Evolutionary conservation across 2,888 invertebrate species (phyloP).

Genomic region (Autographa gamma): DNA sequence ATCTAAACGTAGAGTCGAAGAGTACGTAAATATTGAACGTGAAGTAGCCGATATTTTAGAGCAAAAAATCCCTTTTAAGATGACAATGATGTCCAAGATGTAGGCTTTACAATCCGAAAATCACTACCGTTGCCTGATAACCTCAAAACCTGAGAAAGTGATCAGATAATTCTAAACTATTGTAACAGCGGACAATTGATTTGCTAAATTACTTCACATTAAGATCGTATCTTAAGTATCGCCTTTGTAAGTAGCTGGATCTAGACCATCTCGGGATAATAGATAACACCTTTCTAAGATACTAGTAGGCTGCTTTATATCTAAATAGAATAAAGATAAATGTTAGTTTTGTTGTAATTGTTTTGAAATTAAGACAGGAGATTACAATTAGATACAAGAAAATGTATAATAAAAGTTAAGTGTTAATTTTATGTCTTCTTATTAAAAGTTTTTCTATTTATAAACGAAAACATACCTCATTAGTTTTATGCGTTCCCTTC

Average conservation of each 20-base stretch:
- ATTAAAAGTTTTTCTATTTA: no score
- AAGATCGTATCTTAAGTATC: conserved; percentile 46
- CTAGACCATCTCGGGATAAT: conserved; percentile 22
- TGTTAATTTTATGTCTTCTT: no score
- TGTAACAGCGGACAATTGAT: conserved; percentile 53
- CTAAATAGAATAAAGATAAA: neutral
- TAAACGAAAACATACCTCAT: no score
- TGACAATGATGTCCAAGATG: no score
- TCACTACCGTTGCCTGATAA: conserved; percentile 11
- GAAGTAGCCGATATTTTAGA: no score
- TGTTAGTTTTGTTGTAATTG: neutral
- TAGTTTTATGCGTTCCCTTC: no score
- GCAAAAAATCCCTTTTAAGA: no score
- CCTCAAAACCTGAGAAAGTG: conserved; percentile 29
- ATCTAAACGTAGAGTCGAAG: no score
- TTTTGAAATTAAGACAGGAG: neutral
- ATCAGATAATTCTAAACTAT: conserved; percentile 41
- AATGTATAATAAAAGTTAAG: no score
- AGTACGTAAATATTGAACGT: no score
- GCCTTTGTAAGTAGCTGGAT: conserved; percentile 18
- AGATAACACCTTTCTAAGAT: conserved; percentile 10
- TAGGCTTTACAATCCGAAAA: conserved; percentile 8
- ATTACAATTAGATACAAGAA: no score
- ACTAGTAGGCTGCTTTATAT: neutral
- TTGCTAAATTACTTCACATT: conserved; percentile 43